These are phyloP conservation scores for Nomada hirtipes DNA, from an alignment of 2,888 invertebrate genomes.

Conservation along the genomic window DNA sequence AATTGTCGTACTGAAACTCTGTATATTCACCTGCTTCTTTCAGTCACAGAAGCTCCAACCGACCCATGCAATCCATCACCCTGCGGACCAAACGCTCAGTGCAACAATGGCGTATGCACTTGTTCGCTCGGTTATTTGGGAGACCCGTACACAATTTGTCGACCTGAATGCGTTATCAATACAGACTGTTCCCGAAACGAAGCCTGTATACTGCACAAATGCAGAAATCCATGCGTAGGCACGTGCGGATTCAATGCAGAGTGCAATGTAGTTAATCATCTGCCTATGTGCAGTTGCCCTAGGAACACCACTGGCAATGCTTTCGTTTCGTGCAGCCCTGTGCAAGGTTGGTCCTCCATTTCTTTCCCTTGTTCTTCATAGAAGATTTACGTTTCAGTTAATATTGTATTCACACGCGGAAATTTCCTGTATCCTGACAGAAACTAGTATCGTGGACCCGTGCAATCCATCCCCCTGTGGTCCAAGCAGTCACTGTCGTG, in stretches of 20 bases:
- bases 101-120: constrained; percentile 87
- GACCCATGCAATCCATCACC: constrained; percentile 90
- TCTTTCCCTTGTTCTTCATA: constrained; percentile 12
- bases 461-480: constrained; percentile 93
- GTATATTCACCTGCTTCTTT: constrained; percentile 22
- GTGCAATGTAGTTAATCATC: constrained; percentile 90
- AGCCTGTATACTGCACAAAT: constrained; percentile 84
- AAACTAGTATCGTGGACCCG: constrained; percentile 86
- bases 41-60: constrained; percentile 47
- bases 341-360: constrained; percentile 84
- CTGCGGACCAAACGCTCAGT: constrained; percentile 89
- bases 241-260: constrained; percentile 91
- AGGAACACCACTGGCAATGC: constrained; percentile 90
- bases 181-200: constrained; percentile 83
- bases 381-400: not conserved
- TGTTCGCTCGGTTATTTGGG: constrained; percentile 88
- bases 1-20: constrained; percentile 47
- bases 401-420: not conserved
- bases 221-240: constrained; percentile 88
- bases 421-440: constrained; percentile 65
- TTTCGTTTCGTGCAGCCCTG: constrained; percentile 87
- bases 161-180: constrained; percentile 84
- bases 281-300: constrained; percentile 87
- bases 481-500: constrained; percentile 89
- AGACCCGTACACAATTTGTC: constrained; percentile 85